Base-by-base conservation (phyloP, 2,888 invertebrate species). In the Athalia circularis region DNA sequence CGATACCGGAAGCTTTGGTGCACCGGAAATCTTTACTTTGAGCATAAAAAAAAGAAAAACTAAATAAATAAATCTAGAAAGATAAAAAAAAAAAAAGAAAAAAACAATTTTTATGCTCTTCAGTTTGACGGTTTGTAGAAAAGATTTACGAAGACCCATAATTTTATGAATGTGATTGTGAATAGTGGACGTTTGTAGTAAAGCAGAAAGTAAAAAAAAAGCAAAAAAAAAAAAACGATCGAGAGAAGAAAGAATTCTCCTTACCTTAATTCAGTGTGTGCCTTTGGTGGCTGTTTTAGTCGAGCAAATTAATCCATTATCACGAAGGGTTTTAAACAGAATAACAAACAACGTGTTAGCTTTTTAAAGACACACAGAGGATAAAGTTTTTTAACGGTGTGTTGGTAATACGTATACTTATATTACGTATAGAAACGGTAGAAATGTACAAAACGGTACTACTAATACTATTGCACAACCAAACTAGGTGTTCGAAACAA, bases 181-280 rank as follows among this genome's bases (percentile, higher is more conserved):
- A 29, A 29, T 29, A 29, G 29, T 29, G 2, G 29, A 29, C 0
- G 29, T 29, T 29, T 29, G 29, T 29, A 29, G 29, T 29, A 29
- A 29, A 29, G 29, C 29, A 29, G 29, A 29, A 29, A 29, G 13
- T n/a, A 61, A n/a, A 61, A 61, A 3, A 61, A 61, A 68, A 47
- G 13, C 1, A 3, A 3, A 61, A 61, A 3, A 61, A 61, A 68
- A 52, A 52, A 61, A 80, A n/a, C n/a, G 75, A 79, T 79, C 76
- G 65, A 78, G 75, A 67, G 80, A 65, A 79, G n/a, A 54, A 54
- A 79, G n/a, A 54, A 54, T 54, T 54, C 54, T 54, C 82, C 85
- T 85, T 82, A 85, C 85, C 85, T 85, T 85, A 85, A 85, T 85
- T 85, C 83, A 85, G 85, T 83, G 83, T 79, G 62, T 81, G 83